phyloP scores from a whole-genome alignment of 2,888 invertebrate species.

The Kryphioiulus occultus region DNA sequence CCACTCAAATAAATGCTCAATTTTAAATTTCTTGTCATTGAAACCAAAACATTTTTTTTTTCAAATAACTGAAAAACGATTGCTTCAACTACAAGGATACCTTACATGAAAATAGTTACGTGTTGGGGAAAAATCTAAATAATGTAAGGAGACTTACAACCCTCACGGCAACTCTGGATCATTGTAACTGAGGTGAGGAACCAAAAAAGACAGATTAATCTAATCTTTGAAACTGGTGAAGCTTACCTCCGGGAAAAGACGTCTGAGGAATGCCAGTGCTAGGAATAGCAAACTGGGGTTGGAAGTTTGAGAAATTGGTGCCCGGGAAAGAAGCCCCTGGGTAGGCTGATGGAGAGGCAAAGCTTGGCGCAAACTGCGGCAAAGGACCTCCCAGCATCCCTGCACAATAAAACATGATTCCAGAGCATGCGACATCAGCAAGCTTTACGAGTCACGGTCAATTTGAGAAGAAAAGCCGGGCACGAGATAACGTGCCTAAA shows the following conservation, averaged over 20 bases:
- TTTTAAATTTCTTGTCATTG: too few species aligned
- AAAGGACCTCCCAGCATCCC: slow-evolving; percentile 66
- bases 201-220: not conserved
- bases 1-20: too few species aligned
- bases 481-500: not conserved
- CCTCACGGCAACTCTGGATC: too few species aligned
- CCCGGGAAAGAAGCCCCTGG: slow-evolving; percentile 75
- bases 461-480: not conserved
- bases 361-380: slow-evolving; percentile 84
- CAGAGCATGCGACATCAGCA: not conserved
- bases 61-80: too few species aligned
- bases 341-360: slow-evolving; percentile 73
- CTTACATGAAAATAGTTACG: too few species aligned
- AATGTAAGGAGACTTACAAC: too few species aligned
- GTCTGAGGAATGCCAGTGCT: slow-evolving; percentile 61
- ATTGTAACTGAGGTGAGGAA: too few species aligned
- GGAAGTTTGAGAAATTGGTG: slow-evolving; percentile 86
- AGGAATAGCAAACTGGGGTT: slow-evolving; percentile 84
- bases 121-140: too few species aligned
- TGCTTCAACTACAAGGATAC: too few species aligned
- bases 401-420: slow-evolving; percentile 45
- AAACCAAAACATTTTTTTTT: too few species aligned
- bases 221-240: not conserved
- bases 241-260: slow-evolving; percentile 56
- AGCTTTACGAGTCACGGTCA: not conserved